Percentiles rank a stretch among this genome's conserved stretches.
Evolutionary conservation across 1,140 invertebrate species (phyloP).

Genomic region (Eufriesea mexicana): DNA sequence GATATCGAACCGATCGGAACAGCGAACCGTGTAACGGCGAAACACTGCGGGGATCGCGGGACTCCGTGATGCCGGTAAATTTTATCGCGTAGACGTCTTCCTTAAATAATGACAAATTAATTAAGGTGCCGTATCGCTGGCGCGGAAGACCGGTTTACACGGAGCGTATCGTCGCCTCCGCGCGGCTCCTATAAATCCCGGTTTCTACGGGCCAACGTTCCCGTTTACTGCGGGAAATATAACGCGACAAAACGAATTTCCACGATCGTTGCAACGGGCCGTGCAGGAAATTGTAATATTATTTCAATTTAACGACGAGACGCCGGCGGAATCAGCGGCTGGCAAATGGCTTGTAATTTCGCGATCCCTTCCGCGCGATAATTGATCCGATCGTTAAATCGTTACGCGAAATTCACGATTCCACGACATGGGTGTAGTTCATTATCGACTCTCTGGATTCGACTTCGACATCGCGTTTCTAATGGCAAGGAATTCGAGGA

Average conservation of each 20-base stretch:
- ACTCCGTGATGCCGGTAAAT: constrained; percentile 54
- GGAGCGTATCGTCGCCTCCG: constrained; percentile 44
- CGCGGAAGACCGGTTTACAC: constrained; percentile 68
- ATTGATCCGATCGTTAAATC: constrained; percentile 20
- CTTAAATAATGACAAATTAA: constrained; percentile 74
- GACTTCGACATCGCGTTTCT: too few species aligned
- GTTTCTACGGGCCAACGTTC: constrained; percentile 51
- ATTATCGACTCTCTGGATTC: not conserved
- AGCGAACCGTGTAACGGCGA: constrained; percentile 3
- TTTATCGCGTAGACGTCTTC: constrained; percentile 65
- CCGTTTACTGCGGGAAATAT: constrained; percentile 41
- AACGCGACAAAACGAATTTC: constrained; percentile 43
- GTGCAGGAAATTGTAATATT: not conserved
- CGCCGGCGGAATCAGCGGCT: not conserved
- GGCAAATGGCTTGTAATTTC: not conserved
- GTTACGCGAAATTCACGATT: not conserved
- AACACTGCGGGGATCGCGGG: constrained; percentile 41
- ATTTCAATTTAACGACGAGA: not conserved
- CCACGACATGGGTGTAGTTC: not conserved
- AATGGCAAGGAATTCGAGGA: not conserved
- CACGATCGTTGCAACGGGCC: not conserved
- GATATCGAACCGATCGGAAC: constrained; percentile 30
- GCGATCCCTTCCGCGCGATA: not conserved
- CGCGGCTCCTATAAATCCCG: constrained; percentile 56
- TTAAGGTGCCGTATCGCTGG: constrained; percentile 63